Percentiles rank a stretch among this genome's conserved stretches.
Conservation (phyloP, 2,113 vertebrate species). For the Burhinus bistriatus region DNA sequence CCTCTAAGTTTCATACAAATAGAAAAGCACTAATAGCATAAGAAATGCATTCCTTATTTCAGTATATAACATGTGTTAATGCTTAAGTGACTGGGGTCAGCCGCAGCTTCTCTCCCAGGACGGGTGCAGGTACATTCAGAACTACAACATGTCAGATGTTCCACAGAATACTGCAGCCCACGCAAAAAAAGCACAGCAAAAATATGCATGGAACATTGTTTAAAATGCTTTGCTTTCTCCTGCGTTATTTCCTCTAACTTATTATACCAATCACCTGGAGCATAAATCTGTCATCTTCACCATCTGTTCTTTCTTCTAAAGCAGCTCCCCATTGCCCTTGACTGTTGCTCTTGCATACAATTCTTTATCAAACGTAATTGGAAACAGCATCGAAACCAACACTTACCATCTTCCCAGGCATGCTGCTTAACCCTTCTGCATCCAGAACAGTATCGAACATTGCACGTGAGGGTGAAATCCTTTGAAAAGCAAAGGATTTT, state of each 20-base stretch:
- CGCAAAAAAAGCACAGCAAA: not conserved
- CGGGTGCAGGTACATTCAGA: not conserved
- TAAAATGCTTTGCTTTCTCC: not conserved
- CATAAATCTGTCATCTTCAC: conserved; percentile 32
- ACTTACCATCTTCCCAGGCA: not conserved
- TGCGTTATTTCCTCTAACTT: not conserved
- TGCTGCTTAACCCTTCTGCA: not conserved
- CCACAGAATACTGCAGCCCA: not conserved
- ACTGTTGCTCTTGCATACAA: not conserved
- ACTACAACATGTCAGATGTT: not conserved
- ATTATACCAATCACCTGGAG: conserved; percentile 35
- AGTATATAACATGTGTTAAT: not conserved
- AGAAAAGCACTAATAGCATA: not conserved
- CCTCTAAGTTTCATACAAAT: not conserved
- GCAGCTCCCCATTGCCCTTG: not conserved
- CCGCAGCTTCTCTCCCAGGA: not conserved
- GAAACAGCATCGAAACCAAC: conserved; percentile 9
- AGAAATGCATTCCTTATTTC: not conserved
- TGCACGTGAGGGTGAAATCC: not conserved
- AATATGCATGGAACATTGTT: not conserved
- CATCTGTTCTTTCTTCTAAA: conserved; percentile 27
- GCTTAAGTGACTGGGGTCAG: not conserved
- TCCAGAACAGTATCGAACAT: not conserved
- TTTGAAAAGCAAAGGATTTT: not conserved
- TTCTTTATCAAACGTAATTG: conserved; percentile 19